A percentile compares a stretch with the other conserved stretches of the same genome.
phyloP scores from a whole-genome alignment of 2,888 invertebrate genomes.

The Cataglyphis rosenhaueri region DNA sequence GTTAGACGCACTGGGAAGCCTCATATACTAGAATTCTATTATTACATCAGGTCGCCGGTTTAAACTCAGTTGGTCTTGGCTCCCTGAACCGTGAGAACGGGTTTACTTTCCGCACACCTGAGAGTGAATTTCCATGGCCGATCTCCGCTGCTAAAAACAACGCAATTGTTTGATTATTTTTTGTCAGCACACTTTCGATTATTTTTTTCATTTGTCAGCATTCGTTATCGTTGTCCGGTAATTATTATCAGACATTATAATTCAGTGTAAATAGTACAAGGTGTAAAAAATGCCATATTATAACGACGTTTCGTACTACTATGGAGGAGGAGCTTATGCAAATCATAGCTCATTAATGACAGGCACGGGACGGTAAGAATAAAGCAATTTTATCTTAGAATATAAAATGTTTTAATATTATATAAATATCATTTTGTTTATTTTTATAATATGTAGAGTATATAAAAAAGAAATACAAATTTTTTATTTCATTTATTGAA shows the following conservation, averaged over 20 bases:
- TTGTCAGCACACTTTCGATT: neutral
- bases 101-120: slow-evolving; percentile 79
- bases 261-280: slow-evolving; percentile 16
- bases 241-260: neutral
- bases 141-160: slow-evolving; percentile 5
- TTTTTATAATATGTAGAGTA: neutral
- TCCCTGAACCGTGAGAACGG: slow-evolving; percentile 85
- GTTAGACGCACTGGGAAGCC: slow-evolving; percentile 82
- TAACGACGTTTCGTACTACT: slow-evolving; percentile 81
- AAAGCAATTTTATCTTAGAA: neutral
- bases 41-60: slow-evolving; percentile 84
- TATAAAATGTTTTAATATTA: neutral
- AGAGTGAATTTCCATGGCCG: slow-evolving; percentile 58
- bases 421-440: neutral
- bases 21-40: slow-evolving; percentile 84
- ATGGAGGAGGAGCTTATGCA: slow-evolving; percentile 81
- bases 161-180: slow-evolving; percentile 51
- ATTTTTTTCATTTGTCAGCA: neutral
- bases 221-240: neutral
- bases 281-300: slow-evolving; percentile 81
- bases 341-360: slow-evolving; percentile 85
- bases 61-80: slow-evolving; percentile 85
- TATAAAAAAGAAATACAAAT: neutral
- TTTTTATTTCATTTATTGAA: neutral
- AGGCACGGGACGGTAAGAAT: slow-evolving; percentile 82